phyloP scores from a whole-genome alignment of 2,113 vertebrate species.

The Scartelaos histophorus region DNA sequence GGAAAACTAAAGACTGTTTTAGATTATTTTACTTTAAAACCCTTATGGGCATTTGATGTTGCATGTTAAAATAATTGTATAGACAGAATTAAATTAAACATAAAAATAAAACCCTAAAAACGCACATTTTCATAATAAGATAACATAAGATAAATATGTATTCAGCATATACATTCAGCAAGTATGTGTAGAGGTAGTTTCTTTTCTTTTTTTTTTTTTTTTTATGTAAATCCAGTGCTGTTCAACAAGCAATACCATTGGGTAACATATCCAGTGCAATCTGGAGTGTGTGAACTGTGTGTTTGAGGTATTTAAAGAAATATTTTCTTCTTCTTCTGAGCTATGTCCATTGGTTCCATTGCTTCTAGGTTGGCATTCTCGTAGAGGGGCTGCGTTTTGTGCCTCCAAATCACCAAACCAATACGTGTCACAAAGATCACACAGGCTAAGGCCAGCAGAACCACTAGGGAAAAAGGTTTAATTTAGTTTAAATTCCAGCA shows the following conservation, averaged over 20 bases:
- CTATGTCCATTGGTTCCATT: conserved; percentile 50
- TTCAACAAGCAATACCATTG: background rate
- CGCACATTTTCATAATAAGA: too few relatives aligned
- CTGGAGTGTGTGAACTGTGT: background rate
- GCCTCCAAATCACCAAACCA: conserved; percentile 69
- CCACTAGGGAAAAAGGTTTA: conserved; percentile 37
- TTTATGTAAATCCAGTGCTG: too few relatives aligned
- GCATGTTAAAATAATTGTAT: too few relatives aligned
- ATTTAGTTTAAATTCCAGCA: background rate
- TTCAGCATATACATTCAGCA: too few relatives aligned
- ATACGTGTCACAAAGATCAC: conserved; percentile 56
- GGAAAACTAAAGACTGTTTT: too few relatives aligned
- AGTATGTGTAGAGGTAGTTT: too few relatives aligned
- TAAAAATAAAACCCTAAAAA: too few relatives aligned
- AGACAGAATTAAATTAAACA: too few relatives aligned
- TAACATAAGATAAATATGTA: too few relatives aligned
- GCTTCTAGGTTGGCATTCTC: conserved; percentile 13
- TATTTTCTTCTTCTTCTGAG: conserved; percentile 60
- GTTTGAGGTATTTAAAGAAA: conserved; percentile 30
- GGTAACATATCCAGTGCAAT: background rate
- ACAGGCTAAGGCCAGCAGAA: conserved; percentile 54
- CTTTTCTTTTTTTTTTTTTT: too few relatives aligned
- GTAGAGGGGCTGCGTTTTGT: conserved; percentile 66
- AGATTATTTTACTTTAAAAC: too few relatives aligned
- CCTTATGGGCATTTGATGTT: too few relatives aligned